These are phyloP conservation scores for Eulithis testata DNA, from an alignment of 2,888 invertebrate genomes.

Conservation along the genomic window DNA sequence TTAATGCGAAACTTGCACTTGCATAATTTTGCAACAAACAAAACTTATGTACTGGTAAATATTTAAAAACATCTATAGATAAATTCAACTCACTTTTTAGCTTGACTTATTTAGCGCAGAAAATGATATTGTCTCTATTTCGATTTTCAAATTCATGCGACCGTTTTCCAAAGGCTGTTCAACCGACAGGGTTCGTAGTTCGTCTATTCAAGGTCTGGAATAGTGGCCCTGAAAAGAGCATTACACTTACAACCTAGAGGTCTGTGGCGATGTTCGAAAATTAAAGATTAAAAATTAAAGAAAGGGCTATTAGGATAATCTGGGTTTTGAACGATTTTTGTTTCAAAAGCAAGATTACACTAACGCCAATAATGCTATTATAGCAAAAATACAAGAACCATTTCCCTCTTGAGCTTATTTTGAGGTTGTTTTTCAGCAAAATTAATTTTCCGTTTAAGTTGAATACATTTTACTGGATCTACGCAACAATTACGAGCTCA, in stretches of 20 bases:
- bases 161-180: constrained; percentile 55
- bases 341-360: neutral
- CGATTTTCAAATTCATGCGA: constrained; percentile 32
- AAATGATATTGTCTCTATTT: neutral
- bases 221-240: constrained; percentile 47
- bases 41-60: neutral
- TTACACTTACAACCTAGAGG: constrained; percentile 38
- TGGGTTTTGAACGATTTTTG: neutral
- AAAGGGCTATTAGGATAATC: neutral
- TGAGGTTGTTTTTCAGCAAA: too few species aligned
- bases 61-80: too few species aligned
- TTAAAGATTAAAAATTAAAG: neutral
- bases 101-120: neutral
- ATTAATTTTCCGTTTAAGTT: too few species aligned
- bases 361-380: neutral
- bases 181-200: constrained; percentile 49
- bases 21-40: neutral
- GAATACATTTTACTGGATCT: too few species aligned
- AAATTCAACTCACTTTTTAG: too few species aligned
- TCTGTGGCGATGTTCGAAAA: constrained; percentile 32
- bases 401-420: too few species aligned
- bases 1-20: too few species aligned
- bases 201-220: constrained; percentile 58
- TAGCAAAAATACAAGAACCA: too few species aligned
- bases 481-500: too few species aligned